Evolutionary conservation across 1,140 invertebrate species (phyloP), one percentile per base, ranked within the genome.

Genomic region (Uloborus diversus): DNA sequence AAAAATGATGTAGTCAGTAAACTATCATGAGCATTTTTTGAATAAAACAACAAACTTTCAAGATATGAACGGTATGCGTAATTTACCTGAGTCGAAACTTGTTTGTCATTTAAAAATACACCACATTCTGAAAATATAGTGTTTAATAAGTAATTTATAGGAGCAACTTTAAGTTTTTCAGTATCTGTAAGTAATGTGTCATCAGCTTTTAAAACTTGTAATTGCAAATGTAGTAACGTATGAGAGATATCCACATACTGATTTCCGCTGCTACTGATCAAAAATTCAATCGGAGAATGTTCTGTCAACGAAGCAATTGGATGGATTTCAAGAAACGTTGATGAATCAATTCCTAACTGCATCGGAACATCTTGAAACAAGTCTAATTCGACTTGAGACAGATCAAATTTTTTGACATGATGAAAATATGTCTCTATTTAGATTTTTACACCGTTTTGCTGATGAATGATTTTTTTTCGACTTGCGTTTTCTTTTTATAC

Each of bases 401-500:
- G 25, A 33, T 1, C 5, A 20, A 25, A 17, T 27, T 53, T 0
- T 2, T 11, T 17, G 53, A 37, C 65, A 49, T 68, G 1, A n/a
- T n/a, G n/a, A n/a, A n/a, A n/a, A n/a, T n/a, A 51, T 51, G 20
- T 51, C 49, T 51, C 4, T 20, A n/a, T 11, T 51, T 51, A n/a
- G n/a, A 2, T 2, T 30, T 28, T 30, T n/a, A 28, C 27, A 27
- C 4, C 7, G 4, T 32, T 61, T 61, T 14, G 57, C 57, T 61
- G 25, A 13, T 7, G 27, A 49, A 11, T 51, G 42, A 23, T 32
- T 49, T 1, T 7, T 30, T 28, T 51, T 68, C 14, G 2, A 27
- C 23, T 47, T 49, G 3, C 5, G 5, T 28, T 49, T 68, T 51
- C 65, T 68, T 68, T 68, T 68, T 51, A 51, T 51, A 49, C 47